Evolutionary conservation across 2,113 vertebrate species (phyloP), one percentile per base, ranked within the genome.

Genomic region (Oryzias curvinotus): DNA sequence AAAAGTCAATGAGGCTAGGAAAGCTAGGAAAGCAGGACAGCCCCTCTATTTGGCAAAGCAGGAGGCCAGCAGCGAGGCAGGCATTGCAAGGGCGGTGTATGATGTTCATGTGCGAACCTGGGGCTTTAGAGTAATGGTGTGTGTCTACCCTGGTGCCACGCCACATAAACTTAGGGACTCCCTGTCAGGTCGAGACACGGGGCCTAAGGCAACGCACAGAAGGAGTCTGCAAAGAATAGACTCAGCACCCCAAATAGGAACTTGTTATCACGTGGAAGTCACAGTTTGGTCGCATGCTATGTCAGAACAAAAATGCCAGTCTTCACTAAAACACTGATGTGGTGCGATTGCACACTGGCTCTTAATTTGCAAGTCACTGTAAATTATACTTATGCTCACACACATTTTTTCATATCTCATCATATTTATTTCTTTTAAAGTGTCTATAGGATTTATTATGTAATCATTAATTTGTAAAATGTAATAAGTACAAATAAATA

Each of bases 1-100:
- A 62, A 73, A 78, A 83, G 80, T 77, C 86, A 90, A 87, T 90
- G 87, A 88, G 79, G 85, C 87, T 81, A 62, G 57, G n/a, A n/a
- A n/a, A n/a, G n/a, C n/a, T n/a, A n/a, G n/a, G 54, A 85, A 85
- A 88, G 70, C 75, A 80, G 81, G 83, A 79, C 85, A 78, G 69
- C 78, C 85, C 83, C 76, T 77, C 82, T 85, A 66, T 79, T 87
- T 78, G 71, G 80, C 64, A n/a, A 81, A 71, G 80, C 71, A 84
- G 78, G 77, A 83, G 79, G 74, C 87, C 75, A 77, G 84, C 77
- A 74, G 75, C 53, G 49, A 57, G 72, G 63, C 58, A 64, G 70
- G 65, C 62, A 50, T 67, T 74, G 68, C 14, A 76, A 77, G 71
- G 76, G 62, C 68, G 78, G 78, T 65, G 69, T 81, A 79, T 68